Percentiles rank a stretch among this genome's conserved stretches.
Conservation (phyloP, 1,140 invertebrate species). For the Diploscapter pachys region DNA sequence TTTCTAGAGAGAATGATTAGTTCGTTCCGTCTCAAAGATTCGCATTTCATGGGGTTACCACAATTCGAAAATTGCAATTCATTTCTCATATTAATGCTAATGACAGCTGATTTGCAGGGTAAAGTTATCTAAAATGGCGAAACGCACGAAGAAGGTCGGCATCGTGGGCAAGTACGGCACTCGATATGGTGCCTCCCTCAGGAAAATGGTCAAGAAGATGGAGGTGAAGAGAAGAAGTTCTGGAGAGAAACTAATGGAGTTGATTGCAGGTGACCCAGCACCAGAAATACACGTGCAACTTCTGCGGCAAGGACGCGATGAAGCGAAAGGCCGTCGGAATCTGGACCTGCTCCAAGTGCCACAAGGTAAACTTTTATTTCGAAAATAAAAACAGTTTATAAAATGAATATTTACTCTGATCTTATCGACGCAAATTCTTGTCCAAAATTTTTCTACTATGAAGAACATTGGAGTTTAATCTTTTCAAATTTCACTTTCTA, state of each 20-base stretch:
- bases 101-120: constrained; percentile 12
- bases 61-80: constrained; percentile 1
- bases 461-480: constrained; percentile 1
- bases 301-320: constrained; percentile 99
- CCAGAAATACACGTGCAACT: constrained; percentile 95
- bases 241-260: no score
- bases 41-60: no score
- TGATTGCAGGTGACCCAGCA: constrained; percentile 76
- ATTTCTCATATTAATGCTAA: background rate
- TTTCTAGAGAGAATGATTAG: no score
- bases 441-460: constrained; percentile 62
- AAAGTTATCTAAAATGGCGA: constrained; percentile 68
- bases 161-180: constrained; percentile 99
- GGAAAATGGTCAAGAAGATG: constrained; percentile 99
- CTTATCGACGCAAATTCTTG: constrained; percentile 81
- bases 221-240: constrained; percentile 67
- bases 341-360: constrained; percentile 92
- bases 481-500: no score
- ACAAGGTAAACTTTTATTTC: constrained; percentile 72
- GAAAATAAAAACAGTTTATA: background rate
- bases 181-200: constrained; percentile 95
- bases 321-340: constrained; percentile 93
- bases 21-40: no score
- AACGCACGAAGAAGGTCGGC: constrained; percentile 99
- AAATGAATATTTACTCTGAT: constrained; percentile 66